Conservation (phyloP, 2,797 vertebrate species). For the Microchirus variegatus region DNA sequence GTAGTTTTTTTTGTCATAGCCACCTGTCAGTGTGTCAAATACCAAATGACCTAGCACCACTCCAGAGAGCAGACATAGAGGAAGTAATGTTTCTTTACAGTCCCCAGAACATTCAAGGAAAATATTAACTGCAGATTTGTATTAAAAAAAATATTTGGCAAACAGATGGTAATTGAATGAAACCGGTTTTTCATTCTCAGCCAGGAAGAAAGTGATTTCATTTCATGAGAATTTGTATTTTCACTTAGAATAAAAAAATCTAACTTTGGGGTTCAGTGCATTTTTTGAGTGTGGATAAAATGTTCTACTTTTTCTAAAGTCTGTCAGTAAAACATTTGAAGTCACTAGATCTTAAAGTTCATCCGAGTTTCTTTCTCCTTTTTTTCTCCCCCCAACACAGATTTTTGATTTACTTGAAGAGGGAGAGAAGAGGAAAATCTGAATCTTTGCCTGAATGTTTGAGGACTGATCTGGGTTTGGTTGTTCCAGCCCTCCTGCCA, state of each 20-base stretch:
- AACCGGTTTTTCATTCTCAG: conserved; percentile 69
- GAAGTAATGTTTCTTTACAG: conserved; percentile 47
- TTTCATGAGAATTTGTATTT: conserved; percentile 35
- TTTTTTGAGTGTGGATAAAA: conserved; percentile 4
- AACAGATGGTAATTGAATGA: conserved; percentile 62
- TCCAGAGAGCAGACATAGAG: conserved; percentile 17
- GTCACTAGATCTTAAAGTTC: neutral
- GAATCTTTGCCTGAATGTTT: neutral
- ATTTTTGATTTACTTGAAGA: conserved; percentile 35
- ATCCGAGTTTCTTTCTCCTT: neutral
- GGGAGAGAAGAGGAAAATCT: conserved; percentile 39
- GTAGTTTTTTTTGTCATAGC: neutral
- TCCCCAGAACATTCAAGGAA: conserved; percentile 49
- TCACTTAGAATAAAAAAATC: conserved; percentile 10
- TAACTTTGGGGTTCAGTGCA: conserved; percentile 5
- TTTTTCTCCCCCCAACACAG: conserved; percentile 24
- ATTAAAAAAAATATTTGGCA: conserved; percentile 34
- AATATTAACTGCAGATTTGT: conserved; percentile 68
- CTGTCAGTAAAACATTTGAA: too few species aligned
- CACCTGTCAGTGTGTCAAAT: neutral
- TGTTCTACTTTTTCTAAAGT: too few species aligned
- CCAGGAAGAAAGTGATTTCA: conserved; percentile 50
- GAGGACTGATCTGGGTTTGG: conserved; percentile 52
- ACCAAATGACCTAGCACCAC: neutral
- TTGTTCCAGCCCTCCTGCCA: conserved; percentile 48